Evolutionary conservation across 2,888 invertebrate genomes (phyloP).

Genomic region (Dryadula phaetusa): DNA sequence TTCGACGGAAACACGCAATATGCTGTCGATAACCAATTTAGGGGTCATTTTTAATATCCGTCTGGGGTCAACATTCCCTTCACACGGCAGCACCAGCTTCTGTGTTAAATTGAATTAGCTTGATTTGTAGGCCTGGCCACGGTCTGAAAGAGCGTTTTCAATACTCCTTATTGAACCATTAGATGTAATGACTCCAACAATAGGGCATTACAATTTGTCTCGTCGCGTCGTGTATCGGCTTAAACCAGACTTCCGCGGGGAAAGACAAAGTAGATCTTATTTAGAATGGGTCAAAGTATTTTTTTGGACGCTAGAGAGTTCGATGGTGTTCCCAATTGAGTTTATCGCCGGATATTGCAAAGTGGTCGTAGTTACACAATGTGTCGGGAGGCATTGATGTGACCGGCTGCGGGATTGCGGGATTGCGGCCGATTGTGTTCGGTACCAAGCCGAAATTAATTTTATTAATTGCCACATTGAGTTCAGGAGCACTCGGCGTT

Average conservation of each 20-base stretch:
- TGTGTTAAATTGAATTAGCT: slow-evolving; percentile 71
- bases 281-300: slow-evolving; percentile 56
- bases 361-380: slow-evolving; percentile 75
- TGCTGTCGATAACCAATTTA: slow-evolving; percentile 70
- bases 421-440: slow-evolving; percentile 55
- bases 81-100: slow-evolving; percentile 61
- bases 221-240: slow-evolving; percentile 55
- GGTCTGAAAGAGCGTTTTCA: slow-evolving; percentile 74
- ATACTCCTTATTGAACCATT: slow-evolving; percentile 79
- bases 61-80: slow-evolving; percentile 71
- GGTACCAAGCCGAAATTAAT: slow-evolving; percentile 51
- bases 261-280: slow-evolving; percentile 64
- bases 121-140: slow-evolving; percentile 66
- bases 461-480: slow-evolving; percentile 48
- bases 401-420: slow-evolving; percentile 57
- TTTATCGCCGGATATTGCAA: slow-evolving; percentile 82
- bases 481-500: slow-evolving; percentile 35
- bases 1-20: slow-evolving; percentile 68
- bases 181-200: slow-evolving; percentile 78
- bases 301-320: slow-evolving; percentile 51
- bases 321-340: slow-evolving; percentile 71
- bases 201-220: slow-evolving; percentile 81
- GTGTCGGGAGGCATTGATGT: slow-evolving; percentile 70
- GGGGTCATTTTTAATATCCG: slow-evolving; percentile 79
- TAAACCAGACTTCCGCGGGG: slow-evolving; percentile 47